These are phyloP conservation scores for Stenotaenia linearis DNA, from an alignment of 2,888 invertebrate species.

Conservation along the genomic window DNA sequence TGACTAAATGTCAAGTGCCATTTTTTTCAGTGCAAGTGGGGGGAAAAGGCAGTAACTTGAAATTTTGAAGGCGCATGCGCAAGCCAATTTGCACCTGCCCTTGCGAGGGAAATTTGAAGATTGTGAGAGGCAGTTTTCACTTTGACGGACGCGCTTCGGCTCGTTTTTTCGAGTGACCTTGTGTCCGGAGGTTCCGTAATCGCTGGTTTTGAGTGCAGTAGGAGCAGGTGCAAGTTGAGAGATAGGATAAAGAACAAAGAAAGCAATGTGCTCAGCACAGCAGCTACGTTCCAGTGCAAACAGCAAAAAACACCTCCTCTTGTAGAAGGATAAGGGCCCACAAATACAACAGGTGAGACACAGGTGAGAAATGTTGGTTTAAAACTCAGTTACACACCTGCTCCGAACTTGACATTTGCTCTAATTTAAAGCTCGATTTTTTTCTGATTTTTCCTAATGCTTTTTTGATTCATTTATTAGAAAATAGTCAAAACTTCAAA, in stretches of 20 bases:
- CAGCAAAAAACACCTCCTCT: conserved; percentile 9
- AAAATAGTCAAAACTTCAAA: no score
- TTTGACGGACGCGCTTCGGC: background rate
- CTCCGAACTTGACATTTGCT: background rate
- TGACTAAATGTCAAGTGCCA: no score
- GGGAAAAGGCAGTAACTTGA: background rate
- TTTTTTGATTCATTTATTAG: no score
- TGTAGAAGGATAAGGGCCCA: background rate
- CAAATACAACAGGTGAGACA: conserved; percentile 5
- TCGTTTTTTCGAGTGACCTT: conserved; percentile 17
- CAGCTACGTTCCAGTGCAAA: conserved; percentile 12
- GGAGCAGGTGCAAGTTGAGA: conserved; percentile 12
- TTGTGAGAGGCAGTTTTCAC: background rate
- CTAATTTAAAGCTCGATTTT: background rate
- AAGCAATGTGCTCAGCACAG: conserved; percentile 18
- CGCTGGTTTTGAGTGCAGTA: background rate
- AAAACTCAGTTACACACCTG: background rate
- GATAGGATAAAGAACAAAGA: conserved; percentile 12
- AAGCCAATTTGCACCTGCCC: background rate
- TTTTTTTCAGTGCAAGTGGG: no score
- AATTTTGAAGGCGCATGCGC: background rate
- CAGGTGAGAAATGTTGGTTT: conserved; percentile 16
- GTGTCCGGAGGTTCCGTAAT: conserved; percentile 20
- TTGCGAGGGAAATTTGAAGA: conserved; percentile 13
- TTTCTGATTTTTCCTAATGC: background rate